Evolutionary conservation across 2,113 vertebrate species (phyloP).

Genomic region (Leptobrachium leishanense): DNA sequence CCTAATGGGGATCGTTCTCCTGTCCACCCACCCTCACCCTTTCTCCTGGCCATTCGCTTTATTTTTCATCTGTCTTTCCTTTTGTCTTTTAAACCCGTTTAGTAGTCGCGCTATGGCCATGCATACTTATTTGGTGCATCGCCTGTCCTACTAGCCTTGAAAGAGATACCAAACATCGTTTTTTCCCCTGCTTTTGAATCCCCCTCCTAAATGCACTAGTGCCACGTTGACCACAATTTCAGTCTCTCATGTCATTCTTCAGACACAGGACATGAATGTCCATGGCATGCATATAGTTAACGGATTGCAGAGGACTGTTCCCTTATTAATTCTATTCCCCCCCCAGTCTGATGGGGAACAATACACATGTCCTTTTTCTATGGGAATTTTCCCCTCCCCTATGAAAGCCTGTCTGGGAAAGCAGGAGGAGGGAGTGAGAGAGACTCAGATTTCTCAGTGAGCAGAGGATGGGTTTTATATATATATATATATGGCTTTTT

Average conservation of each 20-base stretch:
- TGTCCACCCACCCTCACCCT: too few species aligned
- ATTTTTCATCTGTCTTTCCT: not conserved
- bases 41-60: too few species aligned
- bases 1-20: too few species aligned
- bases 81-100: not conserved
- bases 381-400: conserved; percentile 49
- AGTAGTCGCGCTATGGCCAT: too few species aligned
- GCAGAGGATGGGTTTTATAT: conserved; percentile 43
- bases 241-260: too few species aligned
- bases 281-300: conserved; percentile 42
- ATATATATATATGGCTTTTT: conserved; percentile 19
- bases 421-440: conserved; percentile 35
- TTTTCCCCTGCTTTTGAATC: not conserved
- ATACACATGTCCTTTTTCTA: conserved; percentile 46
- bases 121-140: too few species aligned
- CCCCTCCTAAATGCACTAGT: not conserved
- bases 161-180: too few species aligned
- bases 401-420: conserved; percentile 48
- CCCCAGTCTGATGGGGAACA: conserved; percentile 46
- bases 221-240: not conserved
- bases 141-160: too few species aligned
- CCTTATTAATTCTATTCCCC: conserved; percentile 45
- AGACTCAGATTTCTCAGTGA: conserved; percentile 43
- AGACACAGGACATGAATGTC: not conserved
- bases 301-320: conserved; percentile 16